Conservation (phyloP, 2,797 vertebrate genomes). For the Peromyscus attwateri region DNA sequence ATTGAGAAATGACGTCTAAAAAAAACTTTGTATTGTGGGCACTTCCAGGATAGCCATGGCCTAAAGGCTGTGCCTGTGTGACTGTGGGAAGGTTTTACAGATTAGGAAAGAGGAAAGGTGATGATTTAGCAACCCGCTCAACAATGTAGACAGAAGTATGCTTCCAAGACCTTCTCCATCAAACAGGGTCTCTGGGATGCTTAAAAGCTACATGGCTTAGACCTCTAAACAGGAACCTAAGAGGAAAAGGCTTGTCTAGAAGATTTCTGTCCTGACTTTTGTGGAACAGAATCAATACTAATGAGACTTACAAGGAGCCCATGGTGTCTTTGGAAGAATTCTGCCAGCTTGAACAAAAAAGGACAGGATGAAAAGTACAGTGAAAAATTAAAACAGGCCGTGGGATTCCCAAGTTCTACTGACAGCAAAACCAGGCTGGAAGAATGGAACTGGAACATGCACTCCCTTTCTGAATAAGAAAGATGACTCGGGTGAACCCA, state of each 20-base stretch:
- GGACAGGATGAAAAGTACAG: background rate
- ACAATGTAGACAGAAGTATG: background rate
- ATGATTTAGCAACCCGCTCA: background rate
- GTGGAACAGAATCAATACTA: background rate
- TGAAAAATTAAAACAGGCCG: background rate
- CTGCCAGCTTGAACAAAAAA: background rate
- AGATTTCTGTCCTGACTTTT: conserved; percentile 40
- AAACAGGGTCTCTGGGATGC: conserved; percentile 18
- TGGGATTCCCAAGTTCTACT: background rate
- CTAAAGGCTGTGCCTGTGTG: background rate
- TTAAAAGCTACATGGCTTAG: background rate
- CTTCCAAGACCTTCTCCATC: conserved; percentile 3
- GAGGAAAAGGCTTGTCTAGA: background rate
- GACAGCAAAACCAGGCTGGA: background rate
- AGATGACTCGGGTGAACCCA: background rate
- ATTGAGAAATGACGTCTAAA: conserved; percentile 2
- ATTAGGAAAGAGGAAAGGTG: conserved; percentile 1
- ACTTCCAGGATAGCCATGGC: background rate
- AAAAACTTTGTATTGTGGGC: background rate
- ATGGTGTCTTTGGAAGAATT: background rate
- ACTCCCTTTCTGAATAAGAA: background rate
- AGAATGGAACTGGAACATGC: background rate
- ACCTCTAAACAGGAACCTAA: background rate
- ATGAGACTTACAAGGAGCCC: background rate
- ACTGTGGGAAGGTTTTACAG: background rate